Evolutionary conservation across 2,888 invertebrate species (phyloP), one percentile per base, ranked within the genome.

Genomic region (Caenorhabditis becei): DNA sequence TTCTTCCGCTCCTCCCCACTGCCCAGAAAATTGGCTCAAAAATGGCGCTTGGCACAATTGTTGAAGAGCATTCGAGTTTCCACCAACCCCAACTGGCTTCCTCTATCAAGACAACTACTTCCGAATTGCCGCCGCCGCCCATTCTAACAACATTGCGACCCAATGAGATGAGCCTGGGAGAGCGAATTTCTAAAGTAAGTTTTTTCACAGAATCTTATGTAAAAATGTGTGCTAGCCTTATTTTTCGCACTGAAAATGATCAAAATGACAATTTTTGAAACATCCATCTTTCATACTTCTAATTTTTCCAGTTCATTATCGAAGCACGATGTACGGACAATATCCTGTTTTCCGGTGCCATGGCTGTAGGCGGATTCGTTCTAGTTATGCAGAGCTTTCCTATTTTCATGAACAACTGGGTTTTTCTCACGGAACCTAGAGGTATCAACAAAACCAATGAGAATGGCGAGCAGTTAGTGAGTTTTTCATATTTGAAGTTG

Each of bases 361-460:
- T 80, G 61, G 75, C 79, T 1, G 82, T 85, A 7, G 86, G 87
- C 37, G 70, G 66, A 14, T 78, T 77, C 56, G 86, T 86, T 7
- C 49, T 85, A 3, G 65, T 86, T 10, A 80, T 85, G 66, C 87
- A 87, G 62, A 82, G 84, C 8, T 82, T 84, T 24, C 86, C 87
- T n/a, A 77, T 88, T 26, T 83, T 87, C 37, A 82, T 85, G 78
- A 85, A 87, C 59, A 85, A 88, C 47, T 90, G 90, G 90, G 88
- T 90, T 16, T 82, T 86, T 71, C 79, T 90, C 8, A 86, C 86
- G 7, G 90, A 90, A 67, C 90, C 90, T n/a, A 59, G 88, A 8
- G 79, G 87, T 18, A 83, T 90, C 72, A 90, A 90, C 74, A 86
- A 85, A 51, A 89, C 89, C 7, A 87, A 89, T 71, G 89, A 89